phyloP scores from a whole-genome alignment of 2,888 invertebrate genomes.

The Calameuta filiformis region DNA sequence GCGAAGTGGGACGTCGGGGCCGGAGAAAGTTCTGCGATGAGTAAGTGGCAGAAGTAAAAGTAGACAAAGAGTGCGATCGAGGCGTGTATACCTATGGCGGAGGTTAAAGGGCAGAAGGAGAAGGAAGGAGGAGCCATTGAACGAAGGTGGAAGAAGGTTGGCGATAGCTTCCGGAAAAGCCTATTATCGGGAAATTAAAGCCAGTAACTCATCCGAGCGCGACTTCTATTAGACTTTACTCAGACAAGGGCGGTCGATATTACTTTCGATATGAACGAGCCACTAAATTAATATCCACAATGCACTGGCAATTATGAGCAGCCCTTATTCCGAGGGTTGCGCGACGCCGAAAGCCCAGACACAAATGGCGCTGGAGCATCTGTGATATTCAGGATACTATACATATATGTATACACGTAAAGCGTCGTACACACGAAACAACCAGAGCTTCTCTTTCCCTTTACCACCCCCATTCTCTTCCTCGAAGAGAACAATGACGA shows the following conservation, averaged over 20 bases:
- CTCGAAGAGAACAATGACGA: constrained; percentile 31
- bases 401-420: constrained; percentile 7
- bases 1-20: constrained; percentile 21
- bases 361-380: constrained; percentile 39
- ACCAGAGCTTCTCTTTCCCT: constrained; percentile 24
- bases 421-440: background rate
- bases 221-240: constrained; percentile 62
- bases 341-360: constrained; percentile 27
- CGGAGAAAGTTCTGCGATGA: constrained; percentile 4
- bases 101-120: background rate
- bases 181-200: constrained; percentile 63
- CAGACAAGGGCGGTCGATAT: constrained; percentile 53
- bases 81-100: constrained; percentile 2
- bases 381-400: constrained; percentile 32
- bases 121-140: background rate
- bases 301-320: constrained; percentile 60
- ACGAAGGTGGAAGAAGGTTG: constrained; percentile 18
- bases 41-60: constrained; percentile 22
- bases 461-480: constrained; percentile 5
- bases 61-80: constrained; percentile 24
- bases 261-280: constrained; percentile 63
- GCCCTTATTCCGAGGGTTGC: constrained; percentile 30
- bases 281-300: constrained; percentile 63
- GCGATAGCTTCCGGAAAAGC: constrained; percentile 44
- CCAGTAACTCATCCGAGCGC: constrained; percentile 59